phyloP scores from a whole-genome alignment of 2,113 vertebrate genomes.

The Zeus faber region DNA sequence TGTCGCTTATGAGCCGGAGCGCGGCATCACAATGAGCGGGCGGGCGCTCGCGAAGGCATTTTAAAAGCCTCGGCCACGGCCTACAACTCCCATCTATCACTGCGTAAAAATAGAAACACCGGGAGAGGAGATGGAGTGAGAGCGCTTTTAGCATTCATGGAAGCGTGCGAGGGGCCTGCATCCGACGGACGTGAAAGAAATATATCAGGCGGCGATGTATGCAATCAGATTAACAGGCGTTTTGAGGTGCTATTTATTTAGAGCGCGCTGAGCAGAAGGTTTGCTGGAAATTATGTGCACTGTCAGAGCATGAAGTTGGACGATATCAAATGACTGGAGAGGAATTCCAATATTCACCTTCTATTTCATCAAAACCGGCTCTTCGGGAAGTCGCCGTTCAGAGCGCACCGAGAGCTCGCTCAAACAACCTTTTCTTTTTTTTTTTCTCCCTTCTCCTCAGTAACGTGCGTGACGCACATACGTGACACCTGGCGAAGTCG shows the following conservation, averaged over 20 bases:
- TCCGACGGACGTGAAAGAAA: constrained; percentile 37
- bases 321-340: constrained; percentile 58
- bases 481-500: too few relatives aligned
- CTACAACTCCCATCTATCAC: constrained; percentile 51
- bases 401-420: too few relatives aligned
- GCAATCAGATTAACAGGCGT: constrained; percentile 52
- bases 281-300: constrained; percentile 65
- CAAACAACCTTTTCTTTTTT: too few relatives aligned
- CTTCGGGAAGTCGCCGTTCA: too few relatives aligned
- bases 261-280: constrained; percentile 45
- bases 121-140: background rate
- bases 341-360: constrained; percentile 51
- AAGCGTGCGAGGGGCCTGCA: constrained; percentile 28
- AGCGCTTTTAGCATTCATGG: constrained; percentile 45
- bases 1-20: constrained; percentile 68
- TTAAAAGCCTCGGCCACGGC: constrained; percentile 56
- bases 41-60: constrained; percentile 60
- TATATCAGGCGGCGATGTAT: constrained; percentile 45
- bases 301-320: constrained; percentile 71
- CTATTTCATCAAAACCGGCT: constrained; percentile 48
- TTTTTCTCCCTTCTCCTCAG: too few relatives aligned
- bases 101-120: constrained; percentile 39
- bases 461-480: too few relatives aligned
- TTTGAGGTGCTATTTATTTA: constrained; percentile 66
- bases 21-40: constrained; percentile 57